Conservation (phyloP, 2,797 vertebrate genomes). For the Miichthys miiuy region DNA sequence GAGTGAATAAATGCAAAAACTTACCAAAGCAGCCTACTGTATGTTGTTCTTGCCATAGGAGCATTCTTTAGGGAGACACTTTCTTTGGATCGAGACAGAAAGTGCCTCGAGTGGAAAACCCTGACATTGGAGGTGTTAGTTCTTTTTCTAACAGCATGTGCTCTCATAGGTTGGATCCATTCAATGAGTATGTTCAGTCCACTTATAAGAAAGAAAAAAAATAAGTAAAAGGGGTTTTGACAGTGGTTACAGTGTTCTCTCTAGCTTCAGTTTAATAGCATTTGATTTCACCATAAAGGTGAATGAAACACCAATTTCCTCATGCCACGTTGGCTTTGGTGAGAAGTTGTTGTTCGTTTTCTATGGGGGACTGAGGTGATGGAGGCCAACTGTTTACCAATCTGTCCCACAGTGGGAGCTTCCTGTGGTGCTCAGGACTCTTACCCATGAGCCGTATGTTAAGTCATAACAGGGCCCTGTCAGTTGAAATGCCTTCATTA, state of each 20-base stretch:
- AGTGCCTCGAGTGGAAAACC: neutral
- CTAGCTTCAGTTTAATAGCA: neutral
- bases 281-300: neutral
- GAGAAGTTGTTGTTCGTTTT: conserved; percentile 11
- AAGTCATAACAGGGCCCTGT: conserved; percentile 3
- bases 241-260: neutral
- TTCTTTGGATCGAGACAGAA: neutral
- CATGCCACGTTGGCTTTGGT: neutral
- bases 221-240: neutral
- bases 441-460: conserved; percentile 43
- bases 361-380: conserved; percentile 11
- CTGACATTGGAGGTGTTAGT: neutral
- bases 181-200: neutral
- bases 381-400: conserved; percentile 49
- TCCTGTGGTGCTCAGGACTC: conserved; percentile 46
- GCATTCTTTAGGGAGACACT: neutral
- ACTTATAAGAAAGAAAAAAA: neutral
- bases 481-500: conserved; percentile 35
- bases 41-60: neutral
- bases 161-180: neutral
- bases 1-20: no score
- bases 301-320: conserved; percentile 4
- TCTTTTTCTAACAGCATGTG: neutral
- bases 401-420: conserved; percentile 61
- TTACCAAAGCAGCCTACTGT: no score